A percentile compares a stretch with the other conserved stretches of the same genome.
These are phyloP conservation scores for Dromiciops gliroides DNA, from an alignment of 2,113 vertebrate genomes.

Conservation along the genomic window DNA sequence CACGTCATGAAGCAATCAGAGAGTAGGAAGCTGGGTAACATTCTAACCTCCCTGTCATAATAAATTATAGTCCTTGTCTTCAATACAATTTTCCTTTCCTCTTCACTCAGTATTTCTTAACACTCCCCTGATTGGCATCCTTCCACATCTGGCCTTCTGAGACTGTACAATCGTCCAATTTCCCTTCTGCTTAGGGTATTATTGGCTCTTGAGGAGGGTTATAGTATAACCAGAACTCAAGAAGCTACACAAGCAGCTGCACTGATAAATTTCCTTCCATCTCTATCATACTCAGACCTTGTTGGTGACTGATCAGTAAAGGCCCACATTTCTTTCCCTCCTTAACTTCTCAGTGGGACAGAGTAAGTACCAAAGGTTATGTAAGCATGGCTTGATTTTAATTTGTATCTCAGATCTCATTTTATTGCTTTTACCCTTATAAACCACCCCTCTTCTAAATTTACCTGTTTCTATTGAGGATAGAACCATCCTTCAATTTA, in stretches of 20 bases:
- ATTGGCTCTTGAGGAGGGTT: background rate
- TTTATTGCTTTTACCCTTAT: background rate
- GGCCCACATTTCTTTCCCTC: background rate
- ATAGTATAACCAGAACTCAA: background rate
- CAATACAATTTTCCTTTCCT: background rate
- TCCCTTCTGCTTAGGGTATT: background rate
- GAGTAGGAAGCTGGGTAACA: background rate
- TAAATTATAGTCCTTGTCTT: background rate
- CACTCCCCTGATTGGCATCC: background rate
- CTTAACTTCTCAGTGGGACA: background rate
- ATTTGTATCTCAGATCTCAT: background rate
- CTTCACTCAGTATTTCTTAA: background rate
- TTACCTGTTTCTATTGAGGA: too few relatives aligned
- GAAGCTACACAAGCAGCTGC: background rate
- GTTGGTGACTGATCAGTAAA: background rate
- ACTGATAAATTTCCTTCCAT: background rate
- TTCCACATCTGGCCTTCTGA: background rate
- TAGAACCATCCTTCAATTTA: background rate
- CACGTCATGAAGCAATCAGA: background rate
- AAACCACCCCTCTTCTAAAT: background rate
- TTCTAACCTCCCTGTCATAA: background rate
- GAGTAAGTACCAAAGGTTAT: background rate
- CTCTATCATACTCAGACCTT: background rate
- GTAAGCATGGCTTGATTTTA: background rate
- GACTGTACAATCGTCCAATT: background rate